Base-by-base conservation (phyloP, 2,113 vertebrate species). In the Otolemur garnettii region DNA sequence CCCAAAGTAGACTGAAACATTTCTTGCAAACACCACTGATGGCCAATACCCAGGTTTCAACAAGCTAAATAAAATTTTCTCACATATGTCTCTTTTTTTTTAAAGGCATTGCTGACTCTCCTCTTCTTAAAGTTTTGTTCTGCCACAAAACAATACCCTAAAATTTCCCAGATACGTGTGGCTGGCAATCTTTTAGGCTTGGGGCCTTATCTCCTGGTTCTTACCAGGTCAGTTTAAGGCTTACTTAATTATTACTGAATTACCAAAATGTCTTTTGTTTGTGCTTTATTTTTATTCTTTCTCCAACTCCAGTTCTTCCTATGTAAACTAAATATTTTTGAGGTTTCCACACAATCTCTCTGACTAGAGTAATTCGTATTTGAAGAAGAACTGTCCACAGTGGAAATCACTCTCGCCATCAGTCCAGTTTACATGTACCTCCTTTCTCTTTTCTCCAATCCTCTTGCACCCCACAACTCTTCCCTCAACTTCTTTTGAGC, bases 1-100 rank as follows among this genome's bases (percentile, higher is more conserved):
- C 68, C 26, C 83, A 87, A 88, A 59, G 57, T 80, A 71, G 21
- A 87, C 13, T 72, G 13, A 89, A 95, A 72, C 17, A 79, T 87
- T 38, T 18, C 11, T 71, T 93, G 5, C n/a, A 90, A 85, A 81
- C 80, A 30, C 68, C 17, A 90, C 50, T 22, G 53, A 38, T 77
- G 24, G 68, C 24, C 11, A 81, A 57, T 57, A 77, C 11, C 22
- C 18, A 33, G 35, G 8, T 38, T 42, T 79, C 64, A 75, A 55
- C 24, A 68, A 88, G 71, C n/a, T 38, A 24, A 60, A 33, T 60
- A 33, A 6, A 85, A 28, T 75, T 77, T 60, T 3, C 7, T 69
- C 42, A 64, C 30, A 55, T 45, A 42, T 5, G 64, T 82, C 33
- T 57, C 30, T 79, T 55, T 79, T 84, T 50, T 59, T n/a, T n/a